Evolutionary conservation across 2,797 vertebrate species (phyloP), one percentile per base, ranked within the genome.

Genomic region (Peromyscus melanophrys): DNA sequence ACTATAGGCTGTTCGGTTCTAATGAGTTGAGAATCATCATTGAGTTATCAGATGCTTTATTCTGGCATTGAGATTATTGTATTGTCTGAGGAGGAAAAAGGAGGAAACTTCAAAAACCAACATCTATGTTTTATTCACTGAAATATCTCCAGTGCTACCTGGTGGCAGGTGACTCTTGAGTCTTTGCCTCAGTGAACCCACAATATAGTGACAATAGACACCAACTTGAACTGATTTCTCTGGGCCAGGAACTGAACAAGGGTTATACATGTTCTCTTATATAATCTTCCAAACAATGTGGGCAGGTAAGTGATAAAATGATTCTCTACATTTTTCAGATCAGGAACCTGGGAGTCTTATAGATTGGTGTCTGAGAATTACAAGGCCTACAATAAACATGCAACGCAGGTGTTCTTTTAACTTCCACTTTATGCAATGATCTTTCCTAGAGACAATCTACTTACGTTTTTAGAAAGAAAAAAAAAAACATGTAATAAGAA

Each of bases 21-120:
- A 46, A 0, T 3, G 1, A 1, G 21, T 63, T 95, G 49, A 86
- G 83, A 95, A 92, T 86, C 7, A n/a, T 21, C 69, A 34, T 23
- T 55, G 31, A 96, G 71, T 92, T 49, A 63, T 49, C 37, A 89
- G 55, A 73, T 34, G 87, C 43, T 12, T 81, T 75, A 76, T 86
- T 89, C 49, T 78, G 21, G 10, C 29, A 31, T 3, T 37, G 31
- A 81, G 25, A 83, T 27, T 63, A n/a, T n/a, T 37, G 1, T 71
- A 23, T 23, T 73, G 0, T 57, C 46, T 65, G 73, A 92, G 73
- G 87, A 23, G 3, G 25, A 21, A 19, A 52, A 25, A 82, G 3
- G 52, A 87, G 61, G 21, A 63, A 92, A 46, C 21, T 94, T 73
- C 23, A 31, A 4, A 6, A 86, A 21, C 2, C 21, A 12, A 37